Evolutionary conservation across 2,888 invertebrate species (phyloP).

Genomic region (Heliconius cydno): DNA sequence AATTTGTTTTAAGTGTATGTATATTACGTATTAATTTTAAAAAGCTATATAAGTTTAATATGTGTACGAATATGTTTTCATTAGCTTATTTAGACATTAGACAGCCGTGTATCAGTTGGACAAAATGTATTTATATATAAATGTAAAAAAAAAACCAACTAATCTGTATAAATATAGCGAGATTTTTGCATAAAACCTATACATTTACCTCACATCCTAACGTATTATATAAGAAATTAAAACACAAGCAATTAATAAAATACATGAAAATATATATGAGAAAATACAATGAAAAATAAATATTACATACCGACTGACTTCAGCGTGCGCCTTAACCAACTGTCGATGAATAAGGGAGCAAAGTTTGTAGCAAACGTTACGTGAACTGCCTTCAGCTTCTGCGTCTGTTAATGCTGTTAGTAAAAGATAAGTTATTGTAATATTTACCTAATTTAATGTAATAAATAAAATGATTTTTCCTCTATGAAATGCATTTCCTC

Average conservation of each 20-base stretch:
- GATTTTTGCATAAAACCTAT: background rate
- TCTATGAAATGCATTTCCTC: too few species aligned
- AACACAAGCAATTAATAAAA: conserved; percentile 4
- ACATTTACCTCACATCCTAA: background rate
- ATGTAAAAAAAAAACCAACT: background rate
- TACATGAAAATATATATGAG: background rate
- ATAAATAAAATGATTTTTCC: too few species aligned
- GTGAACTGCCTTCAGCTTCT: conserved; percentile 59
- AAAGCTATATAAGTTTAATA: background rate
- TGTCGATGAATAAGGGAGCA: conserved; percentile 91
- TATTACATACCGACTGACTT: conserved; percentile 85
- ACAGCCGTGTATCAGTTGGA: background rate
- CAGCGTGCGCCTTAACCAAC: conserved; percentile 90
- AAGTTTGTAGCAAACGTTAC: conserved; percentile 88
- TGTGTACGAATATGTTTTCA: background rate
- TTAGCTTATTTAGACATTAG: background rate
- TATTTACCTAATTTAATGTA: background rate
- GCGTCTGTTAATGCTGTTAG: conserved; percentile 23
- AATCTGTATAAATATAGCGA: background rate
- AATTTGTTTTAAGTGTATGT: background rate
- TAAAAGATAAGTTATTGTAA: background rate
- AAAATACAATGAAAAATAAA: background rate
- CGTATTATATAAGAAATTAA: background rate
- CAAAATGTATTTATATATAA: background rate
- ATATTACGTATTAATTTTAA: background rate